Base-by-base conservation (phyloP, 2,797 vertebrate species). In the Spinibarbus caldwelli region DNA sequence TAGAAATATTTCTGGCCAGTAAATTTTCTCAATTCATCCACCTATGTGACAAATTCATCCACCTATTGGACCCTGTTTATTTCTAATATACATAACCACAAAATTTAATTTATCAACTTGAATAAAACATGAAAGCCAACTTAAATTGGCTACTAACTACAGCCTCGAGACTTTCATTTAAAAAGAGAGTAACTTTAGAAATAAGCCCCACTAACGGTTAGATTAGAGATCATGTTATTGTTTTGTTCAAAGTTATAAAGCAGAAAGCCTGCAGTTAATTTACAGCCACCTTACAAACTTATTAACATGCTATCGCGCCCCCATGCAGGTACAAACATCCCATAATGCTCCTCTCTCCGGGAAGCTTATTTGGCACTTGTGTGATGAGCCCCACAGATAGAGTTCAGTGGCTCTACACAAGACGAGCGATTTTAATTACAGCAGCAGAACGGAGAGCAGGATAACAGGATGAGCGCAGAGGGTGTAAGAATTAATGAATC, bases 311-410 rank as follows among this genome's bases (percentile, higher is more conserved):
- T 85, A 86, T 87, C 88, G 87, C 83, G 84, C 80, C 70, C 78
- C 80, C 75, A 80, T 59, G 88, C 90, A 91, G 91, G 91, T 94
- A 92, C 91, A 90, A 89, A 86, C 89, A 91, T 87, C 89, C 92
- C 87, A 89, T 85, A 87, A 88, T 84, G 49, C 43, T 81, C 31
- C 82, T 87, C 88, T 91, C 91, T 88, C 83, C 76, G 2, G 90
- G 81, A 90, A 92, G 70, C 70, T 87, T 84, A 76, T 83, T 85
- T 78, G 78, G 68, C 82, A 83, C 78, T 81, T 76, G 72, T 79
- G 84, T 78, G 70, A 73, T 82, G 79, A 90, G 71, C 86, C 66
- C 70, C 68, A 23, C 34, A 52, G 52, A 79, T 64, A 41, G 76
- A 83, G 70, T 83, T 83, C 68, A 62, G 49, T 43, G 62, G 62